These are phyloP conservation scores for Nycteola revayana DNA, from an alignment of 2,888 invertebrate genomes.

Conservation along the genomic window DNA sequence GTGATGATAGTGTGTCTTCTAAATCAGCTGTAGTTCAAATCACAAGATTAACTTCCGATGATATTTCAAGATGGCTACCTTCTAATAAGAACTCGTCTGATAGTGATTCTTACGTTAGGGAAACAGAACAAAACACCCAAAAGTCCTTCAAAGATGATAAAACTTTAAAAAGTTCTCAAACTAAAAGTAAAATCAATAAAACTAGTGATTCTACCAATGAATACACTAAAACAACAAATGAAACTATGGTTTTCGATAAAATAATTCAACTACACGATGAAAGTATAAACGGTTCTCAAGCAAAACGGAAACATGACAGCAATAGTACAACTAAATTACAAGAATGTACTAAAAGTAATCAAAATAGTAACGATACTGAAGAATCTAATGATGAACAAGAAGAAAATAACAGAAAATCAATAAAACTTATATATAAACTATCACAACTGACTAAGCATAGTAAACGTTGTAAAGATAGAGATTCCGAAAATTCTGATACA, in stretches of 20 bases:
- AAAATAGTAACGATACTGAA: slow-evolving; percentile 5
- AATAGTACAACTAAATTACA: too few relatives aligned
- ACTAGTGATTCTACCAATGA: slow-evolving; percentile 1
- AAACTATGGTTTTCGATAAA: too few relatives aligned
- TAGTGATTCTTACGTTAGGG: slow-evolving; percentile 7
- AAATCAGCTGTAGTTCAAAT: slow-evolving; percentile 37
- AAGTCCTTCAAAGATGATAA: slow-evolving; percentile 2
- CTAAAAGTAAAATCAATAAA: not conserved
- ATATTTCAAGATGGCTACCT: slow-evolving; percentile 40
- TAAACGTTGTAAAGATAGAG: slow-evolving; percentile 2
- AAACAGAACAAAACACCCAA: not conserved
- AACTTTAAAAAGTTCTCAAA: slow-evolving; percentile 3
- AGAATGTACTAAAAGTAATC: not conserved
- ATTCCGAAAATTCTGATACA: not conserved
- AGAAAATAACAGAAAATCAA: slow-evolving; percentile 5
- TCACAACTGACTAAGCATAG: slow-evolving; percentile 1
- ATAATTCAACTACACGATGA: too few relatives aligned
- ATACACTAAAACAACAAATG: too few relatives aligned
- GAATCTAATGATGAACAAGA: slow-evolving; percentile 4
- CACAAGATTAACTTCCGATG: slow-evolving; percentile 35
- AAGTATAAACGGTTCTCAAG: too few relatives aligned
- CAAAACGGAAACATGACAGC: too few relatives aligned
- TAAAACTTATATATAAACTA: slow-evolving; percentile 6
- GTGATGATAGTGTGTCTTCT: slow-evolving; percentile 6
- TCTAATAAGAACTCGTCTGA: slow-evolving; percentile 31